phyloP scores from a whole-genome alignment of 2,888 invertebrate species.

The Chrysolina americana region DNA sequence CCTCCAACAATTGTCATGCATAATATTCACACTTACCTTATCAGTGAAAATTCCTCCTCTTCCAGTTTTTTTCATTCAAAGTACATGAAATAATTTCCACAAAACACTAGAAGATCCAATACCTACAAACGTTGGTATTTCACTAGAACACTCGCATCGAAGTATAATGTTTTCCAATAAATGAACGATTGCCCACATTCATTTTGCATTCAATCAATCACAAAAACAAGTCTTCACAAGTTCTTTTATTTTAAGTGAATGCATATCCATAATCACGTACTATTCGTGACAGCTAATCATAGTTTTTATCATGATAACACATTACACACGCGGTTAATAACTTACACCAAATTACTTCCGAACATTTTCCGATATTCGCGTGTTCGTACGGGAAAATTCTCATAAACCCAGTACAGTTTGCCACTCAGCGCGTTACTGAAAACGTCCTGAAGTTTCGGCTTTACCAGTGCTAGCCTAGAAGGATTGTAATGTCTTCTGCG shows the following conservation, averaged over 20 bases:
- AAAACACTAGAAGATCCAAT: not conserved
- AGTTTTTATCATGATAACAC: conserved; percentile 5
- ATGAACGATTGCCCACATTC: not conserved
- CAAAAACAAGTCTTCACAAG: not conserved
- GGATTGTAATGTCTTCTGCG: conserved; percentile 47
- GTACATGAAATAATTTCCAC: not conserved
- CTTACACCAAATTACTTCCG: not conserved
- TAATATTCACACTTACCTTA: not conserved
- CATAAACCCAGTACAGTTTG: conserved; percentile 37
- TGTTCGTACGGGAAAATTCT: conserved; percentile 29
- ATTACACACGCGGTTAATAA: not conserved
- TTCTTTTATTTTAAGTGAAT: not conserved
- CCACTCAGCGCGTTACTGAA: conserved; percentile 52
- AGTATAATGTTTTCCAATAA: not conserved
- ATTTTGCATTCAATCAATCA: not conserved
- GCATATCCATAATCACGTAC: not conserved
- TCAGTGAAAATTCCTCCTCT: not conserved
- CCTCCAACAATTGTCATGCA: no score
- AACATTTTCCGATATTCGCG: conserved; percentile 37
- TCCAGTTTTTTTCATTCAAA: not conserved
- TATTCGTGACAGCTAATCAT: not conserved
- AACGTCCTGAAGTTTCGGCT: conserved; percentile 44
- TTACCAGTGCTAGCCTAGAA: conserved; percentile 42
- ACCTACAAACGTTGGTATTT: not conserved
- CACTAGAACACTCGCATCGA: not conserved